A percentile compares a stretch with the other conserved stretches of the same genome.
phyloP scores from a whole-genome alignment of 2,113 vertebrate genomes.

The Oreochromis aureus region DNA sequence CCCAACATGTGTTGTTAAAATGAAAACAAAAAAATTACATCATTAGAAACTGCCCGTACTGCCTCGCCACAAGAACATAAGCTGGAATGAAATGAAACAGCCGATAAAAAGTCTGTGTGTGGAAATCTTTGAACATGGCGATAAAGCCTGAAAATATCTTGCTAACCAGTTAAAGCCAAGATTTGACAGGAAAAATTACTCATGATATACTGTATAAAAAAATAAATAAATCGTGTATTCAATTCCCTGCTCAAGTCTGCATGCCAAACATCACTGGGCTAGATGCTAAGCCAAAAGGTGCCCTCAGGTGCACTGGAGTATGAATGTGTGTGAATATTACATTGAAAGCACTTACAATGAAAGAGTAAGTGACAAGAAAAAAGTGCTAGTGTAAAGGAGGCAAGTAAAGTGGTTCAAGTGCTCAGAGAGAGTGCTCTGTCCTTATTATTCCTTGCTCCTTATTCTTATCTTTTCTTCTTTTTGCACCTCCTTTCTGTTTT shows the following conservation, averaged over 20 bases:
- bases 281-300: neutral
- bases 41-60: neutral
- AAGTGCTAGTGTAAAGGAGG: neutral
- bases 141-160: too few species aligned
- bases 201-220: too few species aligned
- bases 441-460: neutral
- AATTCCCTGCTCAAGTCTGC: neutral
- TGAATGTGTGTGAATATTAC: neutral
- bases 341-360: neutral
- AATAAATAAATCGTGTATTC: neutral
- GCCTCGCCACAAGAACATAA: neutral
- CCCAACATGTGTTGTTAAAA: too few species aligned
- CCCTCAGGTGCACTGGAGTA: neutral
- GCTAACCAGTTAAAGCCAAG: too few species aligned
- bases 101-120: too few species aligned
- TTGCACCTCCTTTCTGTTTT: neutral
- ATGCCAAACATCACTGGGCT: neutral
- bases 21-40: neutral
- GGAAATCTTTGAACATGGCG: too few species aligned
- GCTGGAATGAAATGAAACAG: too few species aligned
- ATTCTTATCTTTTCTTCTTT: neutral
- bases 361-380: neutral
- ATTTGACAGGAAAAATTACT: too few species aligned
- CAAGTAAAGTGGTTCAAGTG: neutral
- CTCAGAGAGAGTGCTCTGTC: neutral